Conservation (phyloP, 2,797 vertebrate genomes). For the Chaunax sp. region DNA sequence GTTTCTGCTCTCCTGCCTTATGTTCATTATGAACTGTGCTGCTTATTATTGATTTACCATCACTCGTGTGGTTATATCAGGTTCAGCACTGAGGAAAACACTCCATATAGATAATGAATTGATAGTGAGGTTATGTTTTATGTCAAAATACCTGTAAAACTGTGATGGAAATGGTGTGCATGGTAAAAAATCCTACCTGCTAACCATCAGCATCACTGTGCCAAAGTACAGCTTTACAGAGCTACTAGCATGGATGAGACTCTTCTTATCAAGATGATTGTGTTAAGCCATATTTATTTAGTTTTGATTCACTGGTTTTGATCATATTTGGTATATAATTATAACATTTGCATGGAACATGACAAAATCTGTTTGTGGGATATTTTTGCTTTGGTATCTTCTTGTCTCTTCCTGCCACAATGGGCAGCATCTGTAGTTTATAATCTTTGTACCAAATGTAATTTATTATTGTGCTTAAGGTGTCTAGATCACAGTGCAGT, state of each 20-base stretch:
- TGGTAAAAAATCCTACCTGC: neutral
- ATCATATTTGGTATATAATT: too few relatives aligned
- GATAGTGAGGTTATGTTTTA: constrained; percentile 52
- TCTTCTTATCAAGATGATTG: too few relatives aligned
- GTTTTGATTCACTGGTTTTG: too few relatives aligned
- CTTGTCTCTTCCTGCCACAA: neutral
- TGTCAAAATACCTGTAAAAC: neutral
- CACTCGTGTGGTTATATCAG: constrained; percentile 74
- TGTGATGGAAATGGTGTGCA: neutral
- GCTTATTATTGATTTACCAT: constrained; percentile 83
- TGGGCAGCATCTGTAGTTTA: neutral
- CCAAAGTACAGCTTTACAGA: neutral
- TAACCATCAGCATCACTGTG: neutral
- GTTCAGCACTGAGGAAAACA: constrained; percentile 75
- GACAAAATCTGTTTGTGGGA: neutral
- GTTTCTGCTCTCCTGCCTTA: constrained; percentile 53
- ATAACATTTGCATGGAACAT: too few relatives aligned
- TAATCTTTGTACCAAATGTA: neutral
- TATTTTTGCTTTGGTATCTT: too few relatives aligned
- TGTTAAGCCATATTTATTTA: neutral
- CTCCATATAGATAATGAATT: constrained; percentile 72
- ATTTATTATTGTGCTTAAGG: neutral
- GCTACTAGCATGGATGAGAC: too few relatives aligned
- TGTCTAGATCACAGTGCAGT: neutral
- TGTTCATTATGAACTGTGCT: constrained; percentile 56